Evolutionary conservation across 2,888 invertebrate genomes (phyloP), one percentile per base, ranked within the genome.

Genomic region (Heliconius aoede): DNA sequence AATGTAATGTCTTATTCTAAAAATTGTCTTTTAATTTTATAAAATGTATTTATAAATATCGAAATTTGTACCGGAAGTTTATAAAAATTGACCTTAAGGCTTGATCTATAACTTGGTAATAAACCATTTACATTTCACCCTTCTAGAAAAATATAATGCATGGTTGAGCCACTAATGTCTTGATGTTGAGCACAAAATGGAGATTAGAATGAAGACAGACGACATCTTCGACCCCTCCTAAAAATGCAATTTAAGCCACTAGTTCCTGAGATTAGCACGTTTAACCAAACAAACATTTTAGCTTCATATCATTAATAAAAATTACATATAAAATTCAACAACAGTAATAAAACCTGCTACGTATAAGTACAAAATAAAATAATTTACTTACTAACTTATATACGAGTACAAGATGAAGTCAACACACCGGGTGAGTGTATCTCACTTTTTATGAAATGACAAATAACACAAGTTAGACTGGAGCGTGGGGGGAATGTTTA

Each of bases 361-460:
- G 32, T 55, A 4, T 71, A 26, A 0, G 36, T 26, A 60, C 18
- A 60, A 71, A 60, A 60, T 32, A 72, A 67, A 76, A 13, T 1
- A 58, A 64, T 71, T 71, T 40, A 26, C 32, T 21, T 30, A 40
- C 7, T 24, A n/a, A 24, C 62, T 3, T 62, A 65, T 77, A 65
- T 51, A 40, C 46, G 72, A 46, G 32, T 51, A 40, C 46, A 74
- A 46, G 32, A 60, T 51, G 51, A 77, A 74, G 30, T 77, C 69
- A 71, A 77, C 71, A 46, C 28, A 36, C 58, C 64, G 46, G 40
- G 24, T n/a, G 51, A 72, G 30, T 60, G 58, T 62, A 46, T 60
- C 30, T 73, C 46, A 65, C 30, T 46, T 71, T 71, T 72, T 74
- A 77, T 77, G 77, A 77, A 76, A 75, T 64, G 71, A 71, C 71